phyloP scores from a whole-genome alignment of 1,140 invertebrate species.

The Magallana ariakensis region DNA sequence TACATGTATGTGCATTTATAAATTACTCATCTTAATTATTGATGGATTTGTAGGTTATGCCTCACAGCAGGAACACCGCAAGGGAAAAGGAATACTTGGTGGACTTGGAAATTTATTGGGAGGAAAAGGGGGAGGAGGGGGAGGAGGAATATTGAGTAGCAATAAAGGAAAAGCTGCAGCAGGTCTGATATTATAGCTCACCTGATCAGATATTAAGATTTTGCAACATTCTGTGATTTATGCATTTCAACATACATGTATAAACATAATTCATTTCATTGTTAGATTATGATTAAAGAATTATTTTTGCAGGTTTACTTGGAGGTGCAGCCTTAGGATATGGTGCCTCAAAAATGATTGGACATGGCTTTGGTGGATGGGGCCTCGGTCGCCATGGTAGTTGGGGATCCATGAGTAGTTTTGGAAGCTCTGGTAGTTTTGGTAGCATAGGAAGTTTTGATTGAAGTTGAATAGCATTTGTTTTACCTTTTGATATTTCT shows the following conservation, averaged over 20 bases:
- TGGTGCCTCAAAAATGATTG: conserved; percentile 66
- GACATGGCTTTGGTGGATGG: conserved; percentile 60
- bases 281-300: not conserved
- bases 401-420: conserved; percentile 72
- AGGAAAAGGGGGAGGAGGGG: not conserved
- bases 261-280: too few relatives aligned
- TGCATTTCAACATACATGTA: too few relatives aligned
- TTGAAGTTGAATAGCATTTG: not conserved
- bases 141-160: not conserved
- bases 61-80: not conserved
- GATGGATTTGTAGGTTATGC: not conserved
- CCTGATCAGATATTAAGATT: too few relatives aligned
- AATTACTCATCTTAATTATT: too few relatives aligned
- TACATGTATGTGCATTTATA: too few relatives aligned
- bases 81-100: not conserved
- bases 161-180: not conserved
- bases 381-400: conserved; percentile 69
- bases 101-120: not conserved
- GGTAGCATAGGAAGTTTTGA: conserved; percentile 67
- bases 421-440: conserved; percentile 71
- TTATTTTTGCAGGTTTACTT: conserved; percentile 63
- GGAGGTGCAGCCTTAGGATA: conserved; percentile 71
- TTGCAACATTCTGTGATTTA: too few relatives aligned
- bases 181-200: not conserved
- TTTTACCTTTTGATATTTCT: not conserved